phyloP scores from a whole-genome alignment of 2,113 vertebrate genomes.

The Pardalotus punctatus region DNA sequence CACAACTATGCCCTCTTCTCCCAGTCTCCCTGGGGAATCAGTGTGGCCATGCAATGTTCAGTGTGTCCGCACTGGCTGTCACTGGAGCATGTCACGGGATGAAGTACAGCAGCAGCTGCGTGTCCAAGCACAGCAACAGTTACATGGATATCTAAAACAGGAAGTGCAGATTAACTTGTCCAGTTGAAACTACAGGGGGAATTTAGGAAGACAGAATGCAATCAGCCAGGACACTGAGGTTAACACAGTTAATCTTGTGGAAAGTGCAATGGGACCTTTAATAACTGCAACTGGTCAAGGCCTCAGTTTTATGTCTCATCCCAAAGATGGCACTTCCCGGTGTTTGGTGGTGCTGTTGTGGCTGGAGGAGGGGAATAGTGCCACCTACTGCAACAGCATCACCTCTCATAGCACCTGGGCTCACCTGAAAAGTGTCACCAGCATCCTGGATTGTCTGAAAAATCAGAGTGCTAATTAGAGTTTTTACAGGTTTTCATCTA shows the following conservation, averaged over 20 bases:
- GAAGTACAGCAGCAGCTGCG: background rate
- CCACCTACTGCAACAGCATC: background rate
- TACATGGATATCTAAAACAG: background rate
- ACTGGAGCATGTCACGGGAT: background rate
- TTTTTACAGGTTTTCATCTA: background rate
- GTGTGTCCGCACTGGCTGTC: accelerated
- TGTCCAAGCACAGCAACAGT: background rate
- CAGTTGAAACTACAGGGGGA: conserved; percentile 55
- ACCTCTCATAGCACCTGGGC: background rate
- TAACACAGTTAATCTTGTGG: conserved; percentile 69
- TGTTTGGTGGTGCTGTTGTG: background rate
- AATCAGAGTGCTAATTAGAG: accelerated
- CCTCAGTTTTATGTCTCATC: conserved; percentile 63
- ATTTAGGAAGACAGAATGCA: conserved; percentile 69
- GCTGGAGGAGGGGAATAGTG: conserved; percentile 42
- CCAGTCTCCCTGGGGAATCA: no score
- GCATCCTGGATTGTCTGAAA: background rate
- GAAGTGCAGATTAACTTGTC: conserved; percentile 65
- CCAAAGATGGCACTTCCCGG: conserved; percentile 45
- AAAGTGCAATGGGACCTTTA: conserved; percentile 68
- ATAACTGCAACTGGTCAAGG: conserved; percentile 67
- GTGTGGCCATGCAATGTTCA: accelerated
- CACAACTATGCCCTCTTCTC: background rate
- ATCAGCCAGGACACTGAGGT: conserved; percentile 65
- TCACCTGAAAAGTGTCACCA: background rate